phyloP scores from a whole-genome alignment of 1,140 invertebrate species.

The Cylas formicarius region DNA sequence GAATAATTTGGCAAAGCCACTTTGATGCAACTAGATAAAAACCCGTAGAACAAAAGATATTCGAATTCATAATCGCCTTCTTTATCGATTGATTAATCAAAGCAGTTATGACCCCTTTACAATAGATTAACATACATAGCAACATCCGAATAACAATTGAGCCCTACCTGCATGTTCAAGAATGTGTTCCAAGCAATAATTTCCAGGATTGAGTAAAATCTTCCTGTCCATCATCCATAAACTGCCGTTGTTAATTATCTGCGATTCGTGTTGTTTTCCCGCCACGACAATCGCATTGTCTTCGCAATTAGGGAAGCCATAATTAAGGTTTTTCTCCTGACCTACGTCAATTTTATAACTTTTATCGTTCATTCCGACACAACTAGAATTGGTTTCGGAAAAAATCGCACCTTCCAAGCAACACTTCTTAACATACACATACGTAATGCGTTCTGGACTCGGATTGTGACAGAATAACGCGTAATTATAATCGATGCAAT shows the following conservation, averaged over 20 bases:
- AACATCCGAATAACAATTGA: too few species aligned
- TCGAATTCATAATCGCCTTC: too few species aligned
- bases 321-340: slow-evolving; percentile 33
- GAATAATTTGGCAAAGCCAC: too few species aligned
- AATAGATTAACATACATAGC: too few species aligned
- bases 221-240: slow-evolving; percentile 37
- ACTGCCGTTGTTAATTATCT: slow-evolving; percentile 44
- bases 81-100: too few species aligned
- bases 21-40: too few species aligned
- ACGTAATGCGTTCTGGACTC: slow-evolving; percentile 13
- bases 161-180: slow-evolving; percentile 45
- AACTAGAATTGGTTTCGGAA: slow-evolving; percentile 46
- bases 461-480: slow-evolving; percentile 25
- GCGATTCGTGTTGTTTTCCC: slow-evolving; percentile 42
- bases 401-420: slow-evolving; percentile 52
- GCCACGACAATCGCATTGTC: slow-evolving; percentile 32
- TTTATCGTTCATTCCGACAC: slow-evolving; percentile 18
- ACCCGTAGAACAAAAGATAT: too few species aligned
- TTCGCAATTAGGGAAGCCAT: slow-evolving; percentile 50
- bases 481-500: slow-evolving; percentile 32
- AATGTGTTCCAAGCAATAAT: slow-evolving; percentile 57
- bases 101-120: too few species aligned
- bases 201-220: slow-evolving; percentile 42
- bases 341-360: slow-evolving; percentile 23
- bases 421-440: slow-evolving; percentile 47